These are phyloP conservation scores for Synanthedon vespiformis DNA, from an alignment of 2,888 invertebrate genomes.

Conservation along the genomic window DNA sequence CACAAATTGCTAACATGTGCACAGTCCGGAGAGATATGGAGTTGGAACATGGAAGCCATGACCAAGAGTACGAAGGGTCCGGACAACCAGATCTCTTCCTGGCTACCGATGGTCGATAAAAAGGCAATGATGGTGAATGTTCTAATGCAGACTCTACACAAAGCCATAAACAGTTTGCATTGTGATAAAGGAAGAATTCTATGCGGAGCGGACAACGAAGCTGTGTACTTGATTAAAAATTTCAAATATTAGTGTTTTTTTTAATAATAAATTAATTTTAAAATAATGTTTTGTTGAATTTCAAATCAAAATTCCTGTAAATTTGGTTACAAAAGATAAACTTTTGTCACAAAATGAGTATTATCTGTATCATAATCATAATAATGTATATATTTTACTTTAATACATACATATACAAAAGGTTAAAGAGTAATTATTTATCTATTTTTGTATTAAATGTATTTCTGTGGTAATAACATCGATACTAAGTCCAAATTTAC, in stretches of 20 bases:
- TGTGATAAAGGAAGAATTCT: slow-evolving; percentile 79
- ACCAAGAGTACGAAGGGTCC: slow-evolving; percentile 43
- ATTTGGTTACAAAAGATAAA: not conserved
- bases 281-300: slow-evolving; percentile 33
- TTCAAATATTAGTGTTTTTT: slow-evolving; percentile 43
- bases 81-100: slow-evolving; percentile 63
- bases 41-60: slow-evolving; percentile 81
- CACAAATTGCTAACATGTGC: slow-evolving; percentile 88
- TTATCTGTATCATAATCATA: too few relatives aligned
- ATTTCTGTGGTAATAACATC: too few relatives aligned
- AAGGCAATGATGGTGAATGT: slow-evolving; percentile 78
- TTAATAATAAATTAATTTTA: not conserved
- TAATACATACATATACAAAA: too few relatives aligned
- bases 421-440: too few relatives aligned
- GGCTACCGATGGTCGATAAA: slow-evolving; percentile 79
- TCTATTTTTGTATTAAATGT: too few relatives aligned
- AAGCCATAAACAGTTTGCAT: slow-evolving; percentile 86
- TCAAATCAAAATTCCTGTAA: slow-evolving; percentile 1
- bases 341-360: not conserved
- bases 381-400: too few relatives aligned
- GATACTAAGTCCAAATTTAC: too few relatives aligned
- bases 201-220: slow-evolving; percentile 91
- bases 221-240: slow-evolving; percentile 83
- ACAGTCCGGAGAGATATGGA: slow-evolving; percentile 86
- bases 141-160: slow-evolving; percentile 79